Percentiles rank a stretch among this genome's conserved stretches.
These are phyloP conservation scores for Epinotia ramella DNA, from an alignment of 2,888 invertebrate species.

Conservation along the genomic window DNA sequence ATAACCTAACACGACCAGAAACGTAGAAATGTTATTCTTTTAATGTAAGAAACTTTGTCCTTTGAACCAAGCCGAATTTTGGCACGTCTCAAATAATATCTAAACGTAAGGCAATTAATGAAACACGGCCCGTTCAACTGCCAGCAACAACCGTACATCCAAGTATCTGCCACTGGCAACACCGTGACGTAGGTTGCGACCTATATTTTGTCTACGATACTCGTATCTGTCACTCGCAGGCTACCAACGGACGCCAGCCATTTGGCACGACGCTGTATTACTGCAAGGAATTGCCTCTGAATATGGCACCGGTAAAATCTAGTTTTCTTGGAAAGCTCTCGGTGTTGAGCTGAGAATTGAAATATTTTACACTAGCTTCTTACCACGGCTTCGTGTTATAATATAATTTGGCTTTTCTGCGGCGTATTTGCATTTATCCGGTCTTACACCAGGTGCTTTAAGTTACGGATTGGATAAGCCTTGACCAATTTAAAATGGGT, in stretches of 20 bases:
- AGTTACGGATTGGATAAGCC: too few relatives aligned
- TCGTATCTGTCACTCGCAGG: slow-evolving; percentile 55
- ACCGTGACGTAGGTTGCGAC: slow-evolving; percentile 52
- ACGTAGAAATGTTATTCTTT: too few relatives aligned
- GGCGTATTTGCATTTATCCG: slow-evolving; percentile 12
- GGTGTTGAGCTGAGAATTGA: slow-evolving; percentile 29
- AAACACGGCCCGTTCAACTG: slow-evolving; percentile 28
- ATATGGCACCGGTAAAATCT: slow-evolving; percentile 37
- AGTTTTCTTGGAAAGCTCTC: slow-evolving; percentile 28
- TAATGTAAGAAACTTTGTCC: too few relatives aligned
- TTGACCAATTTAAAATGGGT: too few relatives aligned
- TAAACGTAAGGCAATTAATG: not conserved
- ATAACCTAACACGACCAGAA: too few relatives aligned
- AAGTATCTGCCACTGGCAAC: slow-evolving; percentile 36
- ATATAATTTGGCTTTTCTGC: slow-evolving; percentile 6
- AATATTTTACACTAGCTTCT: slow-evolving; percentile 16
- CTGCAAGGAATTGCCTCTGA: slow-evolving; percentile 35
- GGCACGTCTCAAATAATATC: not conserved
- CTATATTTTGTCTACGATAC: slow-evolving; percentile 54
- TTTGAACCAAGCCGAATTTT: too few relatives aligned
- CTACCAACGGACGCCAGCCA: slow-evolving; percentile 58
- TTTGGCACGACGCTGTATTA: slow-evolving; percentile 50
- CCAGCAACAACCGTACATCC: slow-evolving; percentile 36
- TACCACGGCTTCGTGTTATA: not conserved
- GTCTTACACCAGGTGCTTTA: not conserved